Percentiles rank a stretch among this genome's conserved stretches.
Evolutionary conservation across 37 sponge, comb jelly and placozoan species (phyloP).

Genomic region (Crambe crambe): DNA sequence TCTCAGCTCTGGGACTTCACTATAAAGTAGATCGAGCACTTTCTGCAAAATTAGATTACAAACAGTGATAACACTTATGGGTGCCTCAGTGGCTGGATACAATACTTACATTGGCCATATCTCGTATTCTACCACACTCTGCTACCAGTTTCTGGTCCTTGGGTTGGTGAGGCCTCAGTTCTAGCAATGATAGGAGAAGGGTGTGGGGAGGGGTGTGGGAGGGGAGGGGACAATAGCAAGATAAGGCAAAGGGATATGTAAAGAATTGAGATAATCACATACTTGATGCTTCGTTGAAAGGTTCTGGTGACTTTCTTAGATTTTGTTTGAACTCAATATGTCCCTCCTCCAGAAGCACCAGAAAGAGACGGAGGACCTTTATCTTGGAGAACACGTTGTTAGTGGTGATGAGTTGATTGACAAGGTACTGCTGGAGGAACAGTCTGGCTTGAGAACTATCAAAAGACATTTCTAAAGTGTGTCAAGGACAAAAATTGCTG

Average conservation of each 20-base stretch:
- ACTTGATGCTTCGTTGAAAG: constrained; percentile 76
- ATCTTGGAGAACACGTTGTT: constrained; percentile 72
- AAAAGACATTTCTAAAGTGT: constrained; percentile 71
- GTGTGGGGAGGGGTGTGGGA: not conserved
- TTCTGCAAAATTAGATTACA: constrained; percentile 35
- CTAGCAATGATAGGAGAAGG: constrained; percentile 18
- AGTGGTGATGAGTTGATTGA: constrained; percentile 58
- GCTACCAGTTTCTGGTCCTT: constrained; percentile 27
- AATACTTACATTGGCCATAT: constrained; percentile 57
- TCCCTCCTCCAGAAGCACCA: constrained; percentile 50
- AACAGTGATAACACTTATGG: too few species aligned
- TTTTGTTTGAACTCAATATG: constrained; percentile 75
- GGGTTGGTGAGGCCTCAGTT: constrained; percentile 29
- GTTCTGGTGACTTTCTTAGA: constrained; percentile 53
- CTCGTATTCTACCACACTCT: constrained; percentile 81
- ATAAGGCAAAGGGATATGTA: not conserved
- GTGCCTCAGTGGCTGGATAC: too few species aligned
- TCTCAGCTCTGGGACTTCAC: constrained; percentile 42
- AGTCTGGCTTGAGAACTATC: constrained; percentile 70
- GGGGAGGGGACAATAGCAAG: not conserved
- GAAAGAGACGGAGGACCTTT: constrained; percentile 35
- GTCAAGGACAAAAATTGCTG: constrained; percentile 8
- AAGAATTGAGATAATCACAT: constrained; percentile 2
- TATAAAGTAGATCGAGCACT: constrained; percentile 66
- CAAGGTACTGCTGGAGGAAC: constrained; percentile 77